A percentile compares a stretch with the other conserved stretches of the same genome.
phyloP scores from a whole-genome alignment of 1,140 invertebrate species.

The Drosophila repleta region DNA sequence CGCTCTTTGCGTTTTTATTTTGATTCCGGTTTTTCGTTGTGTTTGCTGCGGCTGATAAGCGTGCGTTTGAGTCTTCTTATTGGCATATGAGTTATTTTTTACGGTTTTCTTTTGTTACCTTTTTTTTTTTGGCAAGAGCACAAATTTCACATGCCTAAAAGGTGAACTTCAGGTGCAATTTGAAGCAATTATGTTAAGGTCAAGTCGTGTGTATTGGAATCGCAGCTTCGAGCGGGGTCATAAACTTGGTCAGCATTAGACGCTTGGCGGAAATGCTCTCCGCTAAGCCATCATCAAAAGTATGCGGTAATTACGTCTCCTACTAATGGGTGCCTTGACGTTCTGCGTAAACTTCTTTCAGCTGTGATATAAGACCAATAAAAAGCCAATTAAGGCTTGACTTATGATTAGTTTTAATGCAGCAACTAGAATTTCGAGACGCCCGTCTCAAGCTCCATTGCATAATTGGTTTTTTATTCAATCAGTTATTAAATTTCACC shows the following conservation, averaged over 20 bases:
- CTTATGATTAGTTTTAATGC: constrained; percentile 4
- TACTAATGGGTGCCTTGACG: constrained; percentile 18
- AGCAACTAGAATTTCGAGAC: constrained; percentile 1
- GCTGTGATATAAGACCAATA: background rate
- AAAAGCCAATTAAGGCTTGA: background rate
- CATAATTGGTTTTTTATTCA: constrained; percentile 17
- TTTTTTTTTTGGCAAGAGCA: constrained; percentile 25
- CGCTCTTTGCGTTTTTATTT: constrained; percentile 55
- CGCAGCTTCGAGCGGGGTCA: constrained; percentile 34
- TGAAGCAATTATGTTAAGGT: constrained; percentile 55
- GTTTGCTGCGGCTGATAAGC: constrained; percentile 59
- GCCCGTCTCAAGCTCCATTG: background rate
- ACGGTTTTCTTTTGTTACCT: constrained; percentile 13
- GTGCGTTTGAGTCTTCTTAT: constrained; percentile 32
- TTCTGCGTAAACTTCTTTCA: constrained; percentile 4
- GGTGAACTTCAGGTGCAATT: constrained; percentile 47
- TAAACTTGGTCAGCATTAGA: constrained; percentile 41
- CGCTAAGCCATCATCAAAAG: constrained; percentile 33
- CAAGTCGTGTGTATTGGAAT: constrained; percentile 46
- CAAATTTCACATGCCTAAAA: constrained; percentile 47
- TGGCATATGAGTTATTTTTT: constrained; percentile 25
- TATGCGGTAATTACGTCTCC: constrained; percentile 27
- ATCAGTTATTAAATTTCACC: constrained; percentile 24
- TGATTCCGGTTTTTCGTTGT: constrained; percentile 71
- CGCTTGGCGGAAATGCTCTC: constrained; percentile 50